Base-by-base conservation (phyloP, 2,888 invertebrate genomes). In the Lobophora halterata region DNA sequence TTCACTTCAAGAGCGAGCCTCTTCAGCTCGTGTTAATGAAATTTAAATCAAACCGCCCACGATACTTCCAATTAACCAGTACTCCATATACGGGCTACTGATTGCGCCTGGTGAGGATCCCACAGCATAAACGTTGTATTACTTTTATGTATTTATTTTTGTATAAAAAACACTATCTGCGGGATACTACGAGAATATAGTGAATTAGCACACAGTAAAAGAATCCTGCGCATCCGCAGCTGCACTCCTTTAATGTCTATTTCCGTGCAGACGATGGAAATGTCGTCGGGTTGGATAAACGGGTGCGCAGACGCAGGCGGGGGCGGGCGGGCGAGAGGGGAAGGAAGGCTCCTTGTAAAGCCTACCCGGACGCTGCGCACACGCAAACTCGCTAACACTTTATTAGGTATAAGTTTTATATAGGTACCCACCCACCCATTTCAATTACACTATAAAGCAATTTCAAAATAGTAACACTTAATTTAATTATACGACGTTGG, bases 11-110 rank as follows among this genome's bases (percentile, higher is more conserved):
- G 76, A 77, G 66, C 65, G 53, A 70, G 61, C 62, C 58, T 64
- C 58, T 52, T 60, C 51, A 65, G 62, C 72, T 77, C 72, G 76
- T 82, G 80, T 81, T 83, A 79, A 82, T 82, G 78, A 77, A 75
- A 80, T 80, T 83, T 77, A 79, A 82, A 82, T 80, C 83, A 82
- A 78, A 76, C 75, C 77, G 77, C 77, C 81, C 75, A 78, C 79
- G 71, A 71, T 65, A 60, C 65, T 65, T 74, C 65, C 71, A 74
- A 78, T 80, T 79, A 75, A 75, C 69, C 61, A 63, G 66, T 67
- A 61, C 51, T 60, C 73, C 76, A 61, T 74, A 65, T 74, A 73
- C 55, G 75, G 72, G 43, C 49, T 54, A 55, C 59, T 61, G 65
- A 68, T 71, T 63, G 38, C 23, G 16, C 5, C 16, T 50, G 48